Base-by-base conservation (phyloP, 2,888 invertebrate species). In the Phanerotoma sp. region DNA sequence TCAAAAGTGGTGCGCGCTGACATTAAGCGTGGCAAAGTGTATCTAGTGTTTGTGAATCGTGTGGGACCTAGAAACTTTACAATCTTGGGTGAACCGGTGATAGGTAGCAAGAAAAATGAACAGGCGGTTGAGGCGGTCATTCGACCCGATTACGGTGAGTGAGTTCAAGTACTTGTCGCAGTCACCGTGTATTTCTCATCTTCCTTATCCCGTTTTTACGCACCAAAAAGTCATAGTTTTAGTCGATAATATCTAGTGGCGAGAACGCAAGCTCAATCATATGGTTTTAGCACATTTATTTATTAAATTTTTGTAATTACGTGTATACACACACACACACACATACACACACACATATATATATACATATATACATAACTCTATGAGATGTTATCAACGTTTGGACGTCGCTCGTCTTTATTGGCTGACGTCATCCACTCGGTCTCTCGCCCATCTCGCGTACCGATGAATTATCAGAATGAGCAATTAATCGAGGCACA, bases 11-110 rank as follows among this genome's bases (percentile, higher is more conserved):
- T 83, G 74, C 79, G 80, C 71, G 81, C 82, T 60, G 80, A 82
- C 71, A 81, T 83, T 66, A 79, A 79, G 62, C 78, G 80, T 65
- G 81, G 81, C 62, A 80, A 81, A 75, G 80, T 81, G 75, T 84
- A 84, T 76, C 77, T 83, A 70, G 80, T 84, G 74, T 84, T 84
- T 79, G 81, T 83, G 70, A 80, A 81, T 70, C 80, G 80, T 65
- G 78, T 81, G 67, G 82, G 81, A 67, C 80, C 80, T 66, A 82
- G 83, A 74, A 82, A 82, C 76, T 83, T 82, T 74, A 78, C 80
- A 62, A 80, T 81, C 62, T 77, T 81, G 65, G 82, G 81, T 63
- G 80, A 80, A 71, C 83, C 83, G 60, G 82, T 82, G 65, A 69
- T 74, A 56, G 74, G 75, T 62, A 76, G 70, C 68, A 76, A 75